A percentile compares a stretch with the other conserved stretches of the same genome.
Evolutionary conservation across 2,113 vertebrate genomes (phyloP).

Genomic region (Crotalus viridis): DNA sequence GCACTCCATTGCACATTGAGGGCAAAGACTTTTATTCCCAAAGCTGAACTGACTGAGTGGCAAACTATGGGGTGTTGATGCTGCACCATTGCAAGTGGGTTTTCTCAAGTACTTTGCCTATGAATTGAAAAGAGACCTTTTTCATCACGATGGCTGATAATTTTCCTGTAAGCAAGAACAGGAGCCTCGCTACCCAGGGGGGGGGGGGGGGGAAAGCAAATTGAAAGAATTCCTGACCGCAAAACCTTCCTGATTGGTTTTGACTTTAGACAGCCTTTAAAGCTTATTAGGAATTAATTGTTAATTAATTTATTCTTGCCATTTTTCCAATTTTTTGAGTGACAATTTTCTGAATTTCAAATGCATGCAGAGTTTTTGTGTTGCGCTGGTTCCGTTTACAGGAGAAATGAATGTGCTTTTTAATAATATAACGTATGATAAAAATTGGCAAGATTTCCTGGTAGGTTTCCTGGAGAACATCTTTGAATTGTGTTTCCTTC

Average conservation of each 20-base stretch:
- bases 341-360: not conserved
- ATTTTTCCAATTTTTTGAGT: not conserved
- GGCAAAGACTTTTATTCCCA: not conserved
- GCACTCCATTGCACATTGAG: not conserved
- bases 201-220: not conserved
- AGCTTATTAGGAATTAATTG: not conserved
- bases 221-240: not conserved
- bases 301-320: not conserved
- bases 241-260: not conserved
- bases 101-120: not conserved
- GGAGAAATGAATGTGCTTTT: not conserved
- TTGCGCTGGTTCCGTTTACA: not conserved
- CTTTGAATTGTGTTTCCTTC: not conserved
- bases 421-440: not conserved
- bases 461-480: not conserved
- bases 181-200: not conserved
- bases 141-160: not conserved
- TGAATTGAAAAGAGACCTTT: not conserved
- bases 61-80: not conserved
- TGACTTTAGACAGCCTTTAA: not conserved
- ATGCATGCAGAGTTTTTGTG: not conserved
- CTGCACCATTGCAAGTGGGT: not conserved
- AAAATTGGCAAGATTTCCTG: not conserved
- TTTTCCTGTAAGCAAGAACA: not conserved
- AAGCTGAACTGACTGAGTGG: not conserved